These are phyloP conservation scores for Cheirogaleus medius DNA, from an alignment of 2,113 vertebrate genomes.

Conservation along the genomic window DNA sequence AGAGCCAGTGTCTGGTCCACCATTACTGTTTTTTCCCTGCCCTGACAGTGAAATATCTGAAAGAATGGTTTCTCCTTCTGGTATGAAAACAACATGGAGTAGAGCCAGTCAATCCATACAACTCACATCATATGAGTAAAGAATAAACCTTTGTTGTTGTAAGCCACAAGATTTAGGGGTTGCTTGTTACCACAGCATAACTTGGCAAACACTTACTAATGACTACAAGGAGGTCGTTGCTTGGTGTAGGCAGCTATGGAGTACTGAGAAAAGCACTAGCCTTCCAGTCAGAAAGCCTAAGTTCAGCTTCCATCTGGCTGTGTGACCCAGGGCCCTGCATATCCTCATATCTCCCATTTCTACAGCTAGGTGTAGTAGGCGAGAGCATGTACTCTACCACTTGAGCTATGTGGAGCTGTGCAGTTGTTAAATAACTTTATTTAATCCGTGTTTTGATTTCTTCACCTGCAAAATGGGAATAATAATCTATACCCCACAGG, in stretches of 20 bases:
- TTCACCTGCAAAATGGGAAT: background rate
- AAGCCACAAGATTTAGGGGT: background rate
- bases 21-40: background rate
- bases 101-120: background rate
- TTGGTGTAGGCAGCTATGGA: background rate
- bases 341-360: background rate
- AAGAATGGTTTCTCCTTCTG: background rate
- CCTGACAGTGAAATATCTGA: background rate
- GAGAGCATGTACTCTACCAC: background rate
- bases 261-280: background rate
- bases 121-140: background rate
- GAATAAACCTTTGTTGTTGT: background rate
- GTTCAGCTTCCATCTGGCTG: background rate
- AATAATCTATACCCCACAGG: background rate
- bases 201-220: background rate
- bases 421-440: background rate
- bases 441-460: background rate
- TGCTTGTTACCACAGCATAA: background rate
- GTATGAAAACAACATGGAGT: background rate
- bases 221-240: background rate
- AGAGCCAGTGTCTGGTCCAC: rapidly evolving
- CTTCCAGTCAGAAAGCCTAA: background rate
- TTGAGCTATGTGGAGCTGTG: background rate
- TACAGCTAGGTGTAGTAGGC: rapidly evolving
- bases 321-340: background rate